phyloP scores from a whole-genome alignment of 2,888 invertebrate species.

The Auanema sp. region DNA sequence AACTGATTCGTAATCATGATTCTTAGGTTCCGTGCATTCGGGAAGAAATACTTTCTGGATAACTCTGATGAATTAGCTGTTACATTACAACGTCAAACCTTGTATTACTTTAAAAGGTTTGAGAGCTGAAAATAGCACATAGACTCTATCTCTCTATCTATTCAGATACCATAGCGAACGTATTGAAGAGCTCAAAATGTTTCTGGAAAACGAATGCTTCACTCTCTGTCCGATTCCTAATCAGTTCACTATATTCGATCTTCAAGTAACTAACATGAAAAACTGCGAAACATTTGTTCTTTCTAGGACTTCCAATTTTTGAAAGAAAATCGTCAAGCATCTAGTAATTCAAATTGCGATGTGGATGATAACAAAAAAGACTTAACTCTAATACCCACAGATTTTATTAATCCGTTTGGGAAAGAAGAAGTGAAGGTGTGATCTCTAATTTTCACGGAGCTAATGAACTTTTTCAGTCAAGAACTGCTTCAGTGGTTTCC shows the following conservation, averaged over 20 bases:
- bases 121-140: neutral
- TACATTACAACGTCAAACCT: conserved; percentile 45
- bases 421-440: conserved; percentile 20
- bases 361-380: conserved; percentile 11
- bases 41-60: conserved; percentile 47
- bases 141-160: neutral
- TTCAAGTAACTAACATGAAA: conserved; percentile 39
- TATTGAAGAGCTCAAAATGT: conserved; percentile 58
- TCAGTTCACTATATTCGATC: conserved; percentile 59
- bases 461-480: conserved; percentile 8
- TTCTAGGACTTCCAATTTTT: conserved; percentile 53
- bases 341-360: neutral
- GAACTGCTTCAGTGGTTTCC: neutral
- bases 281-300: neutral
- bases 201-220: conserved; percentile 61
- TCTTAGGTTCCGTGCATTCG: conserved; percentile 52
- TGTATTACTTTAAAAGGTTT: conserved; percentile 30
- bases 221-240: conserved; percentile 56
- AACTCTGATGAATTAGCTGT: conserved; percentile 29
- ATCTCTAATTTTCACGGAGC: no score
- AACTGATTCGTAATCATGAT: neutral
- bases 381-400: conserved; percentile 12
- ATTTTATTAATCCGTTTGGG: conserved; percentile 22
- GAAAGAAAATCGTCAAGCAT: conserved; percentile 27
- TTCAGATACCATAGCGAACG: conserved; percentile 40